Percentiles rank a stretch among this genome's conserved stretches.
Conservation (phyloP, 2,113 vertebrate species). For the Rissa tridactyla region DNA sequence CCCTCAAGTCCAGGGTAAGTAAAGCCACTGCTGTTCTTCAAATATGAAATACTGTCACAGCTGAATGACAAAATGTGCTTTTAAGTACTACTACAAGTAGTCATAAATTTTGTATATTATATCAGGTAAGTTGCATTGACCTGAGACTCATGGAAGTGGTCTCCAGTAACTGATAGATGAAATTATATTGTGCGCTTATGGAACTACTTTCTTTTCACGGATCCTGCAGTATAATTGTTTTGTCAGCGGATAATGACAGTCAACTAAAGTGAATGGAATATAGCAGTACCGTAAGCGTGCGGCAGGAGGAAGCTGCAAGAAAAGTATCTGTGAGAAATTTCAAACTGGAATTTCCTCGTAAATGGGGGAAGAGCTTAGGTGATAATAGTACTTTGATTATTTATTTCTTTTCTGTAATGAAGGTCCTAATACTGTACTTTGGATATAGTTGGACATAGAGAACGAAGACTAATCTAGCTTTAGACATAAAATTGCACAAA, state of each 20-base stretch:
- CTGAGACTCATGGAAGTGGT: not conserved
- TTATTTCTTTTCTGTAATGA: not conserved
- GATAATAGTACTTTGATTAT: not conserved
- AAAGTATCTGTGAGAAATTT: not conserved
- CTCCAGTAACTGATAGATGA: not conserved
- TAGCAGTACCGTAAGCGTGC: not conserved
- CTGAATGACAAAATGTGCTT: not conserved
- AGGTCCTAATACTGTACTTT: not conserved
- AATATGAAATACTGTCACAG: not conserved
- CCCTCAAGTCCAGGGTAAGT: constrained; percentile 99
- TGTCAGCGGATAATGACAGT: not conserved
- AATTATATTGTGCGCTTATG: not conserved
- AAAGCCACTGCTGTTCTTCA: not conserved
- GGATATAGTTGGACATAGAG: not conserved
- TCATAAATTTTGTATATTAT: not conserved
- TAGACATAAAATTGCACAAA: not conserved
- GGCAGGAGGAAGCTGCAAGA: not conserved
- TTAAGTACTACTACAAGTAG: not conserved
- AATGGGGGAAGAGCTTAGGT: not conserved
- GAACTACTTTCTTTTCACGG: not conserved
- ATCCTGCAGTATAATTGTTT: not conserved
- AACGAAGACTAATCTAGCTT: not conserved
- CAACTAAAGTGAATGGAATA: not conserved
- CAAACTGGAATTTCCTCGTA: not conserved
- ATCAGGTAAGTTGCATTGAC: not conserved